These are phyloP conservation scores for Agriotes lineatus DNA, from an alignment of 2,888 invertebrate genomes.

Conservation along the genomic window DNA sequence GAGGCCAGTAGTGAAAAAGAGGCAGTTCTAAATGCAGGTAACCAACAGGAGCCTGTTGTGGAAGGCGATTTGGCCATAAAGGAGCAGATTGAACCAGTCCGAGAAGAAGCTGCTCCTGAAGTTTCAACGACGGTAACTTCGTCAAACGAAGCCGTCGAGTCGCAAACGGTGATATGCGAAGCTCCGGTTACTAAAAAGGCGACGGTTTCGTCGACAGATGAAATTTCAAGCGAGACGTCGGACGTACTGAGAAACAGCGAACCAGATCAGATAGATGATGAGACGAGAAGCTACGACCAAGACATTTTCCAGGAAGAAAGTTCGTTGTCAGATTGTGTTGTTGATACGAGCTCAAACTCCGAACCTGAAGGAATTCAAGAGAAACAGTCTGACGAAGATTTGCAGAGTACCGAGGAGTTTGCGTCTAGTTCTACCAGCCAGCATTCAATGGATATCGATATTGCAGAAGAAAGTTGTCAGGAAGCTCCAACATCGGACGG, in stretches of 20 bases:
- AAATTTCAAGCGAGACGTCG: constrained; percentile 15
- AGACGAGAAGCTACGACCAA: constrained; percentile 58
- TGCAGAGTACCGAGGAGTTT: not conserved
- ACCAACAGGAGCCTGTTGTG: not conserved
- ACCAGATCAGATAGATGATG: constrained; percentile 44
- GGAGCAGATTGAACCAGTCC: not conserved
- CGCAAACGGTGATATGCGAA: constrained; percentile 9
- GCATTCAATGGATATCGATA: constrained; percentile 33
- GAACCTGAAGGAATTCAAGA: constrained; percentile 46
- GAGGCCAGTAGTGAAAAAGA: not conserved
- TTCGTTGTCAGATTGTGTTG: constrained; percentile 65
- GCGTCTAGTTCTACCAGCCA: constrained; percentile 28
- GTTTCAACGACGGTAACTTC: constrained; percentile 21
- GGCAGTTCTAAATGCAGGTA: not conserved
- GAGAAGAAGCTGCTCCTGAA: not conserved
- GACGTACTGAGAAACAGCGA: constrained; percentile 31
- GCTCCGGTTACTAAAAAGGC: constrained; percentile 3
- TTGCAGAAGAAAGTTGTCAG: constrained; percentile 35
- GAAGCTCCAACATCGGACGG: constrained; percentile 27
- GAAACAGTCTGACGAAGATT: constrained; percentile 11
- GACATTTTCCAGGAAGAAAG: constrained; percentile 60
- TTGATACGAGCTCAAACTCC: constrained; percentile 52
- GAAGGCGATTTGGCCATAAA: not conserved
- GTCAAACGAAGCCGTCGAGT: not conserved
- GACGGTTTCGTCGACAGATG: constrained; percentile 28